Evolutionary conservation across 1,140 invertebrate genomes (phyloP).

Genomic region (Samia ricini): DNA sequence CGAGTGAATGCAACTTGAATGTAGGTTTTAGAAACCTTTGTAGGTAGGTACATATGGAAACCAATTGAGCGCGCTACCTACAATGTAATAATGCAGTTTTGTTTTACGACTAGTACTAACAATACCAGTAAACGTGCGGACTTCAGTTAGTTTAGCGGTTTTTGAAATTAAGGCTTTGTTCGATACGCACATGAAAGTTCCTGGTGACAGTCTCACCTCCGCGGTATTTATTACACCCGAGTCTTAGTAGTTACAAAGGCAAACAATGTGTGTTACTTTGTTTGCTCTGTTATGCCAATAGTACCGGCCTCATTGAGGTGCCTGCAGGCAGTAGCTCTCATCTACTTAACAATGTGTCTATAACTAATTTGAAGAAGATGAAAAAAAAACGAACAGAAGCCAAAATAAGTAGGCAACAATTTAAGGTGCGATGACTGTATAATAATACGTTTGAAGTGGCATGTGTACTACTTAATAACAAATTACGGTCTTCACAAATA

Average conservation of each 20-base stretch:
- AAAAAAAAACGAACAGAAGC: slow-evolving; percentile 35
- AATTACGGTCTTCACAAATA: slow-evolving; percentile 34
- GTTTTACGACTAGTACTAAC: slow-evolving; percentile 1
- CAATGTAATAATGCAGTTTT: neutral
- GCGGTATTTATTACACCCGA: slow-evolving; percentile 29
- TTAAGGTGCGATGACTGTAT: slow-evolving; percentile 33
- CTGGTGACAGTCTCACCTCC: slow-evolving; percentile 27
- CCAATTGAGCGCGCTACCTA: neutral
- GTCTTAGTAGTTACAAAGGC: slow-evolving; percentile 45
- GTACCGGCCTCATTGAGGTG: slow-evolving; percentile 44
- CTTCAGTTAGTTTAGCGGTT: slow-evolving; percentile 30
- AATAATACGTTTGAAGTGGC: slow-evolving; percentile 29
- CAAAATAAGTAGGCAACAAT: slow-evolving; percentile 16
- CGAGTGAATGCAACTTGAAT: slow-evolving; percentile 23
- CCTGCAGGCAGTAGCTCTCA: slow-evolving; percentile 25
- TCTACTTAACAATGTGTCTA: slow-evolving; percentile 24
- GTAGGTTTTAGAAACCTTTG: slow-evolving; percentile 38
- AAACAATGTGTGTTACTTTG: slow-evolving; percentile 43
- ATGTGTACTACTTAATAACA: slow-evolving; percentile 34
- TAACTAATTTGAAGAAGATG: slow-evolving; percentile 17
- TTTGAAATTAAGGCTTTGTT: slow-evolving; percentile 31
- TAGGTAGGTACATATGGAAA: neutral
- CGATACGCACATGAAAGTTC: slow-evolving; percentile 7
- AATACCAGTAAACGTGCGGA: neutral
- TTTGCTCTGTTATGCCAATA: slow-evolving; percentile 49